Percentiles rank a stretch among this genome's conserved stretches.
Evolutionary conservation across 1,140 invertebrate genomes (phyloP).

Genomic region (Drosophila lowei): DNA sequence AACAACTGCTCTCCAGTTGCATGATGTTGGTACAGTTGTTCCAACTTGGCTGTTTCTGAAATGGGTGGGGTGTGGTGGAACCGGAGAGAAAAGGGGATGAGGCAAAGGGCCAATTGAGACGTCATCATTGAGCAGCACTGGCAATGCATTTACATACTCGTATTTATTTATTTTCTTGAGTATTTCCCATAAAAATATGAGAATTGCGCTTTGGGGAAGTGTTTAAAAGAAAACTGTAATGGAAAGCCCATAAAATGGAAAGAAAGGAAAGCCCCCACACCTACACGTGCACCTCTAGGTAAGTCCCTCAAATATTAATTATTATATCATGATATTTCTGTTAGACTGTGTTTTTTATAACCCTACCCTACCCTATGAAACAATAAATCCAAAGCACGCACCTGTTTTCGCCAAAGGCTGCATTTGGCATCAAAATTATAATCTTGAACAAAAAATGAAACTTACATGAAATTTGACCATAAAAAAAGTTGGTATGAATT

Average conservation of each 20-base stretch:
- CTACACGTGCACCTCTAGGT: not conserved
- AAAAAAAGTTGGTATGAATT: constrained; percentile 45
- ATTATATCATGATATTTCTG: not conserved
- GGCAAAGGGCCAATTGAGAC: not conserved
- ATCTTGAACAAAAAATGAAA: constrained; percentile 10
- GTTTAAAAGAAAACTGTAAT: too few relatives aligned
- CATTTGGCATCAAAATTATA: constrained; percentile 1
- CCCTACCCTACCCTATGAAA: constrained; percentile 18
- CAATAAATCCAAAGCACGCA: constrained; percentile 35
- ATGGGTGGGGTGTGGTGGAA: too few relatives aligned
- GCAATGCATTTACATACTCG: too few relatives aligned
- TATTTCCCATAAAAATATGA: too few relatives aligned
- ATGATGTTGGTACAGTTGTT: constrained; percentile 48
- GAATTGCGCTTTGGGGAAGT: too few relatives aligned
- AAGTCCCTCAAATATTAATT: not conserved
- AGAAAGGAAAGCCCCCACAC: too few relatives aligned
- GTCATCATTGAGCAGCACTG: too few relatives aligned
- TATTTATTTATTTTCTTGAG: too few relatives aligned
- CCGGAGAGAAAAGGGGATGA: too few relatives aligned
- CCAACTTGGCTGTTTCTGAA: not conserved
- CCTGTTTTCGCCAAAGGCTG: constrained; percentile 14
- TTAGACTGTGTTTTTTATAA: not conserved
- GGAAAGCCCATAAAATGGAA: too few relatives aligned
- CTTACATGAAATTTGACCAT: constrained; percentile 33
- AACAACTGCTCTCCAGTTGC: constrained; percentile 14